Evolutionary conservation across 2,797 vertebrate genomes (phyloP).

Genomic region (Cygnus olor): DNA sequence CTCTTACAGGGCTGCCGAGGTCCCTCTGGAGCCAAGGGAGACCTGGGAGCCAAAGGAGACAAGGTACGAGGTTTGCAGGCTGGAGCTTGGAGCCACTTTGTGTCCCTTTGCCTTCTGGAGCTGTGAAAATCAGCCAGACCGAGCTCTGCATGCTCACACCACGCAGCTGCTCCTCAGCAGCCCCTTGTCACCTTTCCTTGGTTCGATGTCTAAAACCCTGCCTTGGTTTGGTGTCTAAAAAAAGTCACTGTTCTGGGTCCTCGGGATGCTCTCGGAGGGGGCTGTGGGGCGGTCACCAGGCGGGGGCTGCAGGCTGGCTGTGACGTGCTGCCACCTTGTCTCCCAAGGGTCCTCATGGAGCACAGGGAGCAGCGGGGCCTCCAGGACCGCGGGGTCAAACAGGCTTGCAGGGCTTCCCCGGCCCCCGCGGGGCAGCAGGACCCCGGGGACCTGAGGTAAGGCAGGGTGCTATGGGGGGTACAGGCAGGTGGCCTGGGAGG

Average conservation of each 20-base stretch:
- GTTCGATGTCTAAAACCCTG: too few relatives aligned
- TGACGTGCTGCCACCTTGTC: neutral
- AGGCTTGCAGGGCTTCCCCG: slow-evolving; percentile 84
- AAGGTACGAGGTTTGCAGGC: slow-evolving; percentile 70
- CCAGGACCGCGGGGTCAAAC: slow-evolving; percentile 82
- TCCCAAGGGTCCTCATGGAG: slow-evolving; percentile 80
- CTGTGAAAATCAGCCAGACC: neutral
- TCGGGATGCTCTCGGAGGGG: neutral
- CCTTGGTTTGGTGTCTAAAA: neutral
- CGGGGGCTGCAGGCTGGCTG: too few relatives aligned
- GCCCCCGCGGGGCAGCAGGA: slow-evolving; percentile 80
- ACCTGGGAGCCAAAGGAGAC: slow-evolving; percentile 83
- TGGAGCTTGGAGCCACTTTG: accelerated
- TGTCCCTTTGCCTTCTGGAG: neutral
- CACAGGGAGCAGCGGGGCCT: slow-evolving; percentile 78
- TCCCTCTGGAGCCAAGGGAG: slow-evolving; percentile 82
- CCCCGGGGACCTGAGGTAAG: slow-evolving; percentile 79
- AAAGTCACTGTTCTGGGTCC: accelerated
- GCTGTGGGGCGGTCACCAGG: neutral
- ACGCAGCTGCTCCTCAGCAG: accelerated
- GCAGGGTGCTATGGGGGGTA: accelerated
- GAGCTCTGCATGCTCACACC: neutral
- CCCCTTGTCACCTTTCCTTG: neutral
- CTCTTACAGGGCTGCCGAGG: slow-evolving; percentile 81
- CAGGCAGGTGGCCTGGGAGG: neutral